Conservation (phyloP, 2,888 invertebrate species). For the Resseliella maxima region DNA sequence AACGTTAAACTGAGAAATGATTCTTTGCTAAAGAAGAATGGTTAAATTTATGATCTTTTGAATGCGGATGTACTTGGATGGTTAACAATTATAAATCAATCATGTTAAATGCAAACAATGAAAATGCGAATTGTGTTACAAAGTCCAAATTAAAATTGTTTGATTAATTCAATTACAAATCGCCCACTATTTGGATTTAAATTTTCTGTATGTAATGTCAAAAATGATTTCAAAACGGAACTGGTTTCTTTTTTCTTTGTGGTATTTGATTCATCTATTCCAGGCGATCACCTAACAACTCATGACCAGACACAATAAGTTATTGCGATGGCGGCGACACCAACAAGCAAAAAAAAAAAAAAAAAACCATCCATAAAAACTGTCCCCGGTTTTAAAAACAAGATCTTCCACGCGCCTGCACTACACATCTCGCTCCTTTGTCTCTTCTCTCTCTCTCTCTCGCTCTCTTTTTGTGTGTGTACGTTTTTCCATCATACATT, state of each 20-base stretch:
- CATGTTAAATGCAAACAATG: background rate
- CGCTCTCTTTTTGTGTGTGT: background rate
- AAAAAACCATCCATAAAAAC: slow-evolving; percentile 10
- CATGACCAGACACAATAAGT: slow-evolving; percentile 36
- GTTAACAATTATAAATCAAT: slow-evolving; percentile 13
- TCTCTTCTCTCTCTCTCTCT: too few relatives aligned
- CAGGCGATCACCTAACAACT: slow-evolving; percentile 41
- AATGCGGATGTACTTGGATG: background rate
- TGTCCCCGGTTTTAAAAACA: slow-evolving; percentile 37
- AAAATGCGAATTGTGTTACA: background rate
- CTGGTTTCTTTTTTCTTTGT: background rate
- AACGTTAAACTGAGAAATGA: too few relatives aligned
- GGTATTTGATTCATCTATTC: background rate
- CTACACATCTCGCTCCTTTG: too few relatives aligned
- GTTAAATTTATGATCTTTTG: background rate
- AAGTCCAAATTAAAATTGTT: background rate
- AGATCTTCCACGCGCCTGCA: slow-evolving; percentile 20
- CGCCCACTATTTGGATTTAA: slow-evolving; percentile 5
- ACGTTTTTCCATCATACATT: background rate
- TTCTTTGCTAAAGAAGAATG: too few relatives aligned
- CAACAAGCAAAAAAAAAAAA: background rate
- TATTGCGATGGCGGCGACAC: slow-evolving; percentile 1
- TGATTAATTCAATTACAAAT: slow-evolving; percentile 32
- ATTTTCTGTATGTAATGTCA: background rate
- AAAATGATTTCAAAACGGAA: background rate